Conservation (phyloP, 2,113 vertebrate species). For the Tragelaphus strepsiceros region DNA sequence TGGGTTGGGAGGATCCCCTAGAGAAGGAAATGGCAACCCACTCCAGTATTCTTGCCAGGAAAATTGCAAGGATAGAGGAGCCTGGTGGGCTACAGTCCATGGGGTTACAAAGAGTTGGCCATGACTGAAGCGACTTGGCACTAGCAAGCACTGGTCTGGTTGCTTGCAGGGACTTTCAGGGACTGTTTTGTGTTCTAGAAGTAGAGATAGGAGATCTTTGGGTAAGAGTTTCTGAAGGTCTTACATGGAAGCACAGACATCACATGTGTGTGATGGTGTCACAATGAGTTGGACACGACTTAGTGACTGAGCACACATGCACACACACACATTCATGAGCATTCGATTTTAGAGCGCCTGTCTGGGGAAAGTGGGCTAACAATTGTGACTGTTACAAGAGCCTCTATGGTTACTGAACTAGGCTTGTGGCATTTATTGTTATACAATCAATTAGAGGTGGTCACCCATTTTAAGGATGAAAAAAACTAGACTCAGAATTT, state of each 20-base stretch:
- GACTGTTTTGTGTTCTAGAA: not conserved
- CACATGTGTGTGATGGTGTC: not conserved
- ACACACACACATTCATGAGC: not conserved
- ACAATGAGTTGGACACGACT: not conserved
- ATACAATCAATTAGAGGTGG: not conserved
- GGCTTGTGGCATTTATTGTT: not conserved
- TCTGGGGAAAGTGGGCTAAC: not conserved
- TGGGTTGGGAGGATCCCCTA: not conserved
- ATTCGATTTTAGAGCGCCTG: not conserved
- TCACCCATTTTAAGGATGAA: not conserved
- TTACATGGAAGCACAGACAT: not conserved
- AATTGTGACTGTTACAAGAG: not conserved
- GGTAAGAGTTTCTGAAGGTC: not conserved
- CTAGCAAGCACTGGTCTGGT: not conserved
- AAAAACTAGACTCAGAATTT: not conserved
- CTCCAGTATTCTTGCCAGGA: not conserved
- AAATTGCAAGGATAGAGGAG: not conserved
- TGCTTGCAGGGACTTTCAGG: not conserved
- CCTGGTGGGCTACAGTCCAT: not conserved
- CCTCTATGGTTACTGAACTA: not conserved
- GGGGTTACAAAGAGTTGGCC: not conserved
- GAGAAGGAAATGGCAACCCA: not conserved
- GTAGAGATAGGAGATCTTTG: not conserved
- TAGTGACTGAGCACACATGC: not conserved
- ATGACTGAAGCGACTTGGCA: not conserved